Evolutionary conservation across 2,797 vertebrate genomes (phyloP).

Genomic region (Notoglanidium macrostoma): DNA sequence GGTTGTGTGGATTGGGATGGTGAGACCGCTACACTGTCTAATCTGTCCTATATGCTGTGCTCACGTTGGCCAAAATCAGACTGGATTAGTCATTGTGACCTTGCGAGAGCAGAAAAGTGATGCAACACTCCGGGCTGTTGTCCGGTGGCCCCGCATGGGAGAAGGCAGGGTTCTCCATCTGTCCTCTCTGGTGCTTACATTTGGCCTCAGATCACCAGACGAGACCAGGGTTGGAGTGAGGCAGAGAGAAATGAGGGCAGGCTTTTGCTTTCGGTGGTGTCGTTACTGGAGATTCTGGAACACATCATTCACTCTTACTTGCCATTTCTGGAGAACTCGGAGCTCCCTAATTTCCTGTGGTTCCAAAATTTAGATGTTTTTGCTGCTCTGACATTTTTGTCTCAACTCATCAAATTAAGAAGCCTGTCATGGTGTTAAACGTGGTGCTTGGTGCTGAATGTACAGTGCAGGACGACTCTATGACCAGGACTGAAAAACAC

Average conservation of each 20-base stretch:
- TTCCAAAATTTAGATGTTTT: not conserved
- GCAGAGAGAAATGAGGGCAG: slow-evolving; percentile 60
- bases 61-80: slow-evolving; percentile 26
- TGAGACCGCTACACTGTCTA: not conserved
- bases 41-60: not conserved
- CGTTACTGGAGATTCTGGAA: not conserved
- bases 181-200: slow-evolving; percentile 76
- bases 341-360: not conserved
- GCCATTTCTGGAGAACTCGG: not conserved
- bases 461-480: not conserved
- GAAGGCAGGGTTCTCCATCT: slow-evolving; percentile 43
- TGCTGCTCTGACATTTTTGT: not conserved
- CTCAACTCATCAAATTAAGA: not conserved
- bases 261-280: slow-evolving; percentile 59
- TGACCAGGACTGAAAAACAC: not conserved
- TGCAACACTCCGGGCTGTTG: slow-evolving; percentile 55
- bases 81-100: slow-evolving; percentile 22
- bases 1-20: not conserved
- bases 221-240: slow-evolving; percentile 75
- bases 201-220: slow-evolving; percentile 73
- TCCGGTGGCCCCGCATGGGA: slow-evolving; percentile 73
- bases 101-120: slow-evolving; percentile 55
- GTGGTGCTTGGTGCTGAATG: not conserved
- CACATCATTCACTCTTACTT: not conserved
- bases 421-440: not conserved